Evolutionary conservation across 2,888 invertebrate genomes (phyloP).

Genomic region (Plagodis dolabraria): DNA sequence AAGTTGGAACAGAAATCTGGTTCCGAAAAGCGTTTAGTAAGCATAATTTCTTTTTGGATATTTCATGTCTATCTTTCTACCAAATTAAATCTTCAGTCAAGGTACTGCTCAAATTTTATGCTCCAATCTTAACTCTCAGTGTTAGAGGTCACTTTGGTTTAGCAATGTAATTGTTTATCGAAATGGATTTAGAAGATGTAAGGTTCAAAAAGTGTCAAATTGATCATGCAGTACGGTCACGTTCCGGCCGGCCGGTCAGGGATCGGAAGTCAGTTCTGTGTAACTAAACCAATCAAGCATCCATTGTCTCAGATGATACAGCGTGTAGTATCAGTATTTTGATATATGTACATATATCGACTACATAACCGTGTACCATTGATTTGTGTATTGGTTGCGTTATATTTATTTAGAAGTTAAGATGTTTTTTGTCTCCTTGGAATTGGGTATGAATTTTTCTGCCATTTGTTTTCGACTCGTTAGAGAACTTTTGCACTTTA

Average conservation of each 20-base stretch:
- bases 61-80: conserved; percentile 21
- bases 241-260: conserved; percentile 55
- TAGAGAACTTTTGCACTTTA: too few relatives aligned
- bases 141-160: conserved; percentile 22
- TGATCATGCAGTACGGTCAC: conserved; percentile 67
- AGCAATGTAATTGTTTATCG: conserved; percentile 3
- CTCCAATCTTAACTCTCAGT: conserved; percentile 6
- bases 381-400: neutral
- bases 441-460: too few relatives aligned
- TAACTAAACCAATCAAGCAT: conserved; percentile 79
- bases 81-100: conserved; percentile 18
- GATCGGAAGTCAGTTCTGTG: conserved; percentile 69
- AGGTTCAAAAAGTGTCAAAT: conserved; percentile 64
- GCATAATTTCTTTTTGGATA: conserved; percentile 39
- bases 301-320: conserved; percentile 71
- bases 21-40: conserved; percentile 33
- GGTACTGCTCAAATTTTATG: neutral
- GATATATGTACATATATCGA: conserved; percentile 38
- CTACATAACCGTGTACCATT: conserved; percentile 13
- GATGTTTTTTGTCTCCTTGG: too few relatives aligned
- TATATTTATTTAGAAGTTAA: neutral
- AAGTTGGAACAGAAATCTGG: conserved; percentile 15
- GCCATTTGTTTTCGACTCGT: too few relatives aligned
- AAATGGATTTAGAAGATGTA: conserved; percentile 36
- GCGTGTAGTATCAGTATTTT: conserved; percentile 49